A percentile compares a stretch with the other conserved stretches of the same genome.
Conservation (phyloP, 2,888 invertebrate genomes). For the Drosophila gaucha region DNA sequence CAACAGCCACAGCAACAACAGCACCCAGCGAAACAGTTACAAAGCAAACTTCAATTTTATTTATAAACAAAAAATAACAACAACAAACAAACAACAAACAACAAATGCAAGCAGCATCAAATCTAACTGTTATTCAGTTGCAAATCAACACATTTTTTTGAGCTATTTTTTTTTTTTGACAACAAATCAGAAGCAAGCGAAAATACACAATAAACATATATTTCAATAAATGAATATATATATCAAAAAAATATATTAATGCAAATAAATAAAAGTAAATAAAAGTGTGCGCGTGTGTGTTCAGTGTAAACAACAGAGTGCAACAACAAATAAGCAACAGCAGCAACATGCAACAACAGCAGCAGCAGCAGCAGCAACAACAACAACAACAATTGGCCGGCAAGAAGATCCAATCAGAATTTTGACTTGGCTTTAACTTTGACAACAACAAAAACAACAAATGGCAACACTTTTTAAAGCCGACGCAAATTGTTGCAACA, state of each 20-base stretch:
- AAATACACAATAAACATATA: conserved; percentile 10
- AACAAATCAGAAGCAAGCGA: conserved; percentile 3
- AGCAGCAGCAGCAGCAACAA: conserved; percentile 12
- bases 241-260: not conserved
- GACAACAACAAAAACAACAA: conserved; percentile 12
- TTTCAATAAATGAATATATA: conserved; percentile 5
- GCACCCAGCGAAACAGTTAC: conserved; percentile 38
- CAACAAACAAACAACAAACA: conserved; percentile 24
- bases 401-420: conserved; percentile 36
- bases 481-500: conserved; percentile 53
- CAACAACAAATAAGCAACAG: conserved; percentile 17
- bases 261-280: not conserved
- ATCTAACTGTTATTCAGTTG: conserved; percentile 42
- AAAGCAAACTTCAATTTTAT: conserved; percentile 22
- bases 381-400: conserved; percentile 14
- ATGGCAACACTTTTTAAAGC: conserved; percentile 46
- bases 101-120: conserved; percentile 46
- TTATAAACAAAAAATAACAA: conserved; percentile 26
- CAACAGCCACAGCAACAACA: conserved; percentile 27
- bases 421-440: conserved; percentile 19
- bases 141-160: conserved; percentile 36
- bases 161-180: conserved; percentile 41
- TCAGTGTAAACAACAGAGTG: conserved; percentile 57
- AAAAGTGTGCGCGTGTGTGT: conserved; percentile 55
- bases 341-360: conserved; percentile 15